phyloP scores from a whole-genome alignment of 2,113 vertebrate genomes.

The Pyrgilauda ruficollis region DNA sequence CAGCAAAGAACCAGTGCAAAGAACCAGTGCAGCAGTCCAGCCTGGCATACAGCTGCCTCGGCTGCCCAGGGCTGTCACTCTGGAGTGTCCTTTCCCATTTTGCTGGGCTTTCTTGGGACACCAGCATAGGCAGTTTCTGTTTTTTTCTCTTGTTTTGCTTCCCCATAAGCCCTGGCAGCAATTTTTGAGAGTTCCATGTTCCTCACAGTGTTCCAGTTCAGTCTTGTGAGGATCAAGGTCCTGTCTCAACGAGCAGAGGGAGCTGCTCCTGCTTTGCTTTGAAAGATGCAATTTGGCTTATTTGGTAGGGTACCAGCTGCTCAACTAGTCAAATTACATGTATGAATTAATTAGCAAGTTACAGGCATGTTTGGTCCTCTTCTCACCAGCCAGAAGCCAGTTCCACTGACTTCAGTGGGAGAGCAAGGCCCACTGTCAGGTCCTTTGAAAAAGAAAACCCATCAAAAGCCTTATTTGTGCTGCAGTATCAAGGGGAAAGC shows the following conservation, averaged over 20 bases:
- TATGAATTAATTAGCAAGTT: not conserved
- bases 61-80: not conserved
- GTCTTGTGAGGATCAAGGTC: not conserved
- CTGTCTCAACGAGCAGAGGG: not conserved
- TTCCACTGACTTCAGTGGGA: not conserved
- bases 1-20: not conserved
- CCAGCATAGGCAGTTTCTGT: not conserved
- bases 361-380: not conserved
- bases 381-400: not conserved
- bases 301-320: not conserved
- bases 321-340: fast-evolving
- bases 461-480: not conserved
- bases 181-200: not conserved
- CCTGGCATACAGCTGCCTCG: not conserved
- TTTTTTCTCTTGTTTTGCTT: not conserved
- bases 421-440: not conserved
- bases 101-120: not conserved
- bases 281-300: not conserved
- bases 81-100: not conserved
- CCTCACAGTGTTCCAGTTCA: fast-evolving
- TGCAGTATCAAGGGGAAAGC: not conserved
- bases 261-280: not conserved
- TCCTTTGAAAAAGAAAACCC: not conserved
- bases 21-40: not conserved
- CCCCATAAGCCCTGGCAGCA: not conserved